A percentile compares a stretch with the other conserved stretches of the same genome.
Evolutionary conservation across 2,888 invertebrate species (phyloP).

Genomic region (Drosophila siamana): DNA sequence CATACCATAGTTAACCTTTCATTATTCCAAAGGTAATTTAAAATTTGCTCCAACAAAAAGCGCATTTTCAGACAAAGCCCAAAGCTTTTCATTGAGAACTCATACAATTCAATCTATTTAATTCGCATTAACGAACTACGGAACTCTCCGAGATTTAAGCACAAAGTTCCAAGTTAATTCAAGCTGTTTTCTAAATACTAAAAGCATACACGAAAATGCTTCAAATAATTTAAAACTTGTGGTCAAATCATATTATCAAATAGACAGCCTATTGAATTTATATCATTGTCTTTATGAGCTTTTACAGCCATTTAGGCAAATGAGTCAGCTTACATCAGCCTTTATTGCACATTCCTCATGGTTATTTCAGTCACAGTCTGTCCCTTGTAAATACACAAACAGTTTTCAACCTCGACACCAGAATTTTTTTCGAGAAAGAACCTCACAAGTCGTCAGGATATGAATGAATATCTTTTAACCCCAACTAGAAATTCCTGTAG

Average conservation of each 20-base stretch:
- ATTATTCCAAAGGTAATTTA: too few species aligned
- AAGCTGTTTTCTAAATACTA: not conserved
- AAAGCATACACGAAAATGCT: too few species aligned
- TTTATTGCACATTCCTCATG: slow-evolving; percentile 58
- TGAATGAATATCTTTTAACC: slow-evolving; percentile 32
- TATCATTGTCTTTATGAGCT: slow-evolving; percentile 36
- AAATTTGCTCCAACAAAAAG: too few species aligned
- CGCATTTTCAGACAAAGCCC: too few species aligned
- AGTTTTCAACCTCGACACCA: slow-evolving; percentile 29
- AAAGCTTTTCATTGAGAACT: too few species aligned
- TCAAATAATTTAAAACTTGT: too few species aligned
- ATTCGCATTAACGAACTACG: too few species aligned
- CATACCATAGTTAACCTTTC: too few species aligned
- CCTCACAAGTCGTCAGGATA: slow-evolving; percentile 30
- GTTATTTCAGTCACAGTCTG: slow-evolving; percentile 45
- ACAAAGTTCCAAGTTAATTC: too few species aligned
- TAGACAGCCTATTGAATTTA: slow-evolving; percentile 18
- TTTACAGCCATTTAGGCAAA: slow-evolving; percentile 54
- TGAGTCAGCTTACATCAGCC: slow-evolving; percentile 52
- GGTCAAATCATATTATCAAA: not conserved
- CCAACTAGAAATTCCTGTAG: slow-evolving; percentile 54
- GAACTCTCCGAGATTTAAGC: too few species aligned
- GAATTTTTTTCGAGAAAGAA: slow-evolving; percentile 18
- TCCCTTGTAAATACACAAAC: slow-evolving; percentile 61
- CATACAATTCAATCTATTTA: too few species aligned